Evolutionary conservation across 2,113 vertebrate species (phyloP).

Genomic region (Collichthys lucidus): DNA sequence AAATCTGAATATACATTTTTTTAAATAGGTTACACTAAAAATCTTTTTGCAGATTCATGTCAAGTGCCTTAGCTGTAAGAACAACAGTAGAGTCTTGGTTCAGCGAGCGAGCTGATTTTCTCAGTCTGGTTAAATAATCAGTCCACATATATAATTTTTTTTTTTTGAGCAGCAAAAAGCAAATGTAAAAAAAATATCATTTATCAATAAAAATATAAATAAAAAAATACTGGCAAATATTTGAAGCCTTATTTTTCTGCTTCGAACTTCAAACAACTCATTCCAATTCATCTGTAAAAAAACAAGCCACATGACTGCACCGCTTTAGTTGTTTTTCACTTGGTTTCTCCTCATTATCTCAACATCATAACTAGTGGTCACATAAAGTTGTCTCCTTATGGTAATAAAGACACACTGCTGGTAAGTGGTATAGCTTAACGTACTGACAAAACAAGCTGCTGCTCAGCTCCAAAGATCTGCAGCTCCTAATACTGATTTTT

Average conservation of each 20-base stretch:
- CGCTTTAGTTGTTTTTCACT: too few relatives aligned
- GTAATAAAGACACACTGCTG: not conserved
- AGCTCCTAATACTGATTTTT: not conserved
- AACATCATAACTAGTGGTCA: too few relatives aligned
- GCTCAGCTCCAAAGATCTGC: not conserved
- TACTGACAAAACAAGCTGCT: not conserved
- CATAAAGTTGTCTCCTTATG: not conserved
- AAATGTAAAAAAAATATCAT: not conserved
- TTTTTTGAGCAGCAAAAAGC: too few relatives aligned
- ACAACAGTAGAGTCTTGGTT: not conserved
- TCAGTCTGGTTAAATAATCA: slow-evolving; percentile 33
- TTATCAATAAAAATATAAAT: not conserved
- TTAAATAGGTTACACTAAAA: slow-evolving; percentile 20
- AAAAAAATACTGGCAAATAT: not conserved
- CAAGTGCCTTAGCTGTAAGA: slow-evolving; percentile 14
- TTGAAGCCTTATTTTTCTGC: not conserved
- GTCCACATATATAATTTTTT: too few relatives aligned
- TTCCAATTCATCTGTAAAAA: not conserved
- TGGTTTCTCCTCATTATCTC: too few relatives aligned
- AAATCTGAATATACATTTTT: slow-evolving; percentile 22
- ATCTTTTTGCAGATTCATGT: slow-evolving; percentile 48
- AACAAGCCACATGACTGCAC: not conserved
- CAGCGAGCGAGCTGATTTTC: slow-evolving; percentile 3
- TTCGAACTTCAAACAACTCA: not conserved
- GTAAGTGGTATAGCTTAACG: not conserved